Percentiles rank a stretch among this genome's conserved stretches.
phyloP scores from a whole-genome alignment of 2,888 invertebrate species.

The Coleophora flavipennella region DNA sequence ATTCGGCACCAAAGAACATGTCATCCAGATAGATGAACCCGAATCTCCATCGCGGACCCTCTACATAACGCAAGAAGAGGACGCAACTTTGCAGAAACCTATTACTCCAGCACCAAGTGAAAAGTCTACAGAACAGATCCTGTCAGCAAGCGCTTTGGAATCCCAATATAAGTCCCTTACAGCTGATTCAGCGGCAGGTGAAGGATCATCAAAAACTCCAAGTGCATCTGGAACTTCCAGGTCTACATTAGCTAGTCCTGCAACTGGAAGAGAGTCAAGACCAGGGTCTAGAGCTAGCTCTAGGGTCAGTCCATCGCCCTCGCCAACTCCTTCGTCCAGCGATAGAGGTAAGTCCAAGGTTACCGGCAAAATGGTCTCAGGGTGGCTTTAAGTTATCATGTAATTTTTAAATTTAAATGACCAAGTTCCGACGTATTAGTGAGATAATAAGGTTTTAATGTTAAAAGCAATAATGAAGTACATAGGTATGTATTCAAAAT shows the following conservation, averaged over 20 bases:
- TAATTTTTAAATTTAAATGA: conserved; percentile 4
- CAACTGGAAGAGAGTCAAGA: conserved; percentile 17
- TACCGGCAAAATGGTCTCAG: conserved; percentile 81
- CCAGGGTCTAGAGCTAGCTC: conserved; percentile 14
- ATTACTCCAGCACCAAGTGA: conserved; percentile 47
- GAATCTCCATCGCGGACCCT: conserved; percentile 41
- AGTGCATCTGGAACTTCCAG: conserved; percentile 3
- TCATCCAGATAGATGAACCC: conserved; percentile 52
- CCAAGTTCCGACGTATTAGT: conserved; percentile 37
- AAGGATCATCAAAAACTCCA: background rate
- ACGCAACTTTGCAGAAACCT: conserved; percentile 43
- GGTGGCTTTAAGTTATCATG: conserved; percentile 74
- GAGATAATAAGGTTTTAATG: conserved; percentile 36
- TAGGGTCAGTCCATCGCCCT: conserved; percentile 38
- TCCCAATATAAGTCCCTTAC: conserved; percentile 31
- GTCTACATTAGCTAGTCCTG: background rate
- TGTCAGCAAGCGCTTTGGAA: conserved; percentile 51
- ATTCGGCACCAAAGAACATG: conserved; percentile 35
- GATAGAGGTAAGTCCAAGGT: conserved; percentile 80
- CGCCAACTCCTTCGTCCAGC: conserved; percentile 40
- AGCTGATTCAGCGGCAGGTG: conserved; percentile 6
- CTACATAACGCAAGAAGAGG: conserved; percentile 50
- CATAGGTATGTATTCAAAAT: conserved; percentile 11
- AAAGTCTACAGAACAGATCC: conserved; percentile 41
- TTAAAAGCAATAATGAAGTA: conserved; percentile 43